These are phyloP conservation scores for Philotrypesis tridentata DNA, from an alignment of 1,140 invertebrate genomes.

Conservation along the genomic window DNA sequence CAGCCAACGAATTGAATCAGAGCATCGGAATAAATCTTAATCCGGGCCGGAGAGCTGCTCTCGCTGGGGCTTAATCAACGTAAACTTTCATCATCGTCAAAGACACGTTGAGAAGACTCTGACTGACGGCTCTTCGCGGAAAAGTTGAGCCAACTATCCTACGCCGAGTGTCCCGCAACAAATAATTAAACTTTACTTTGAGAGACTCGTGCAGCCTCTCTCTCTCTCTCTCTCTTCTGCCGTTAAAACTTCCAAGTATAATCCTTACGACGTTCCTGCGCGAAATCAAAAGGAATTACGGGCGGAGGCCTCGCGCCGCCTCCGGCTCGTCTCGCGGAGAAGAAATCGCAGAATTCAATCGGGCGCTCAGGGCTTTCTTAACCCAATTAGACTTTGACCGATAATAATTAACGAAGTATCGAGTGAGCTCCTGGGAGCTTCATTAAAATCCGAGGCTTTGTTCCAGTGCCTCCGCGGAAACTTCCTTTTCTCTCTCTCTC, in stretches of 20 bases:
- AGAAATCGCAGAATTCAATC: slow-evolving; percentile 8
- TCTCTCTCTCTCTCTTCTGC: too few species aligned
- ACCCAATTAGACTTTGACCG: slow-evolving; percentile 38
- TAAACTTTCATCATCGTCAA: slow-evolving; percentile 5
- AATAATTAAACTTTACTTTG: slow-evolving; percentile 29
- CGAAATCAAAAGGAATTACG: slow-evolving; percentile 31
- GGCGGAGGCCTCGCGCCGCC: background rate
- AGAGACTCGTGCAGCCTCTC: too few species aligned
- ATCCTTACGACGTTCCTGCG: background rate
- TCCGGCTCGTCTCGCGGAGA: background rate
- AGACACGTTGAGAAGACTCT: background rate
- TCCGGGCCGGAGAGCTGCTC: background rate
- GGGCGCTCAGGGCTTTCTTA: slow-evolving; percentile 8
- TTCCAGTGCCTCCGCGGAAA: slow-evolving; percentile 4
- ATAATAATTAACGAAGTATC: slow-evolving; percentile 34
- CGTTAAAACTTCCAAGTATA: background rate
- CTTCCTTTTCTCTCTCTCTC: background rate
- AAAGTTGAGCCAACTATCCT: background rate
- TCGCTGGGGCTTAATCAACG: background rate
- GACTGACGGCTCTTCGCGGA: background rate
- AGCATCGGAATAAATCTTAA: background rate
- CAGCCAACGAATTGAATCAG: background rate
- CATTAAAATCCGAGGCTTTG: slow-evolving; percentile 21
- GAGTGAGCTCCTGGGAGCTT: background rate
- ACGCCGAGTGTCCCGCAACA: background rate